Evolutionary conservation across 2,888 invertebrate genomes (phyloP), one percentile per base, ranked within the genome.

Genomic region (Neria commutata): DNA sequence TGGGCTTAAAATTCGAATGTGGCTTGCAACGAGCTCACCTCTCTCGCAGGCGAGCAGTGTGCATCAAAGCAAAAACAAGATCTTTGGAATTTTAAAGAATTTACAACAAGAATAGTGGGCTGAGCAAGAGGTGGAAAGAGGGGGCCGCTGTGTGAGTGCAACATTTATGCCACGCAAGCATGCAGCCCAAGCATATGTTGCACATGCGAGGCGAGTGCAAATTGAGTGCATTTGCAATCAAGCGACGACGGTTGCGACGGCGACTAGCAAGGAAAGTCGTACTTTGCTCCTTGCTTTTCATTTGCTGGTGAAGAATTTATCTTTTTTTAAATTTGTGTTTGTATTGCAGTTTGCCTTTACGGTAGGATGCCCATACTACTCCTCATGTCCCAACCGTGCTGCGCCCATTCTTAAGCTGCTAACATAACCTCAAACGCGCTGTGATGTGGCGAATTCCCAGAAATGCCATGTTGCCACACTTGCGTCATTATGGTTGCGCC

Each of bases 171-270:
- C 25, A 34, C 53, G 24, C 19, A 42, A 17, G 48, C 47, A 37
- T 16, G 4, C 23, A 51, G 14, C 21, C 19, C 21, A 51, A 26
- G 25, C 51, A n/a, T 49, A 19, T 37, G 48, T 16, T 21, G 25
- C 51, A 57, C 45, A 52, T 24, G 21, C 25, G n/a, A 46, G 37
- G 10, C 45, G 58, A 51, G 54, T 54, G 58, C 54, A 58, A 46
- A 46, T 34, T 58, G 33, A 49, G 54, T 58, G 26, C 54, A 54
- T 42, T 25, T 53, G 58, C 49, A 58, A 53, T 16, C n/a, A 21
- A 17, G 24, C 49, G 25, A n/a, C 37, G n/a, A n/a, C 37, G 6
- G 10, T n/a, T 4, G 37, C 37, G 37, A n/a, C 37, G 16, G 42
- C n/a, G n/a, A n/a, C n/a, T n/a, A n/a, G n/a, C n/a, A n/a, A n/a